Evolutionary conservation across 2,113 vertebrate species (phyloP), one percentile per base, ranked within the genome.

Genomic region (Regulus satrapa): DNA sequence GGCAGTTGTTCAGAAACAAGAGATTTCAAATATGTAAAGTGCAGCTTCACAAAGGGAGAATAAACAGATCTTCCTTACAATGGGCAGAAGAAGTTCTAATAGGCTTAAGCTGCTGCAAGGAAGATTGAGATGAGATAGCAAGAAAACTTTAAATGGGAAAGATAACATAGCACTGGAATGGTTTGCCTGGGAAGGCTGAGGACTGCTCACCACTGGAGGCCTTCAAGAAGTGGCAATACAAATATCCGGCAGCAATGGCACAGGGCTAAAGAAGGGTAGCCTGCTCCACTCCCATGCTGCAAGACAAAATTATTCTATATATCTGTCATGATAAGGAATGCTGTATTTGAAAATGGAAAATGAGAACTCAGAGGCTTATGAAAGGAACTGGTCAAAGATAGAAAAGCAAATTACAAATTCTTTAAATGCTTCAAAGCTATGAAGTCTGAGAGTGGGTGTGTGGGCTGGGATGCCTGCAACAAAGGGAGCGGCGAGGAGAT

Each of bases 361-460:
- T 64, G 40, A 74, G 88, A 85, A 93, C 46, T 76, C 3, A 2
- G 41, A 92, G 32, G 41, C 56, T 64, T 85, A 25, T 54, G 71
- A 92, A 88, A 91, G 34, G 34, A 80, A 80, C 46, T 83, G 46
- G 51, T 63, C 59, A 36, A 85, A 96, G 78, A 86, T 3, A 92
- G 94, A 73, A 92, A 93, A 93, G 75, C 51, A 77, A 94, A 88
- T 67, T 80, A 82, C 46, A 54, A 93, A 96, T 96, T 94, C 71
- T 69, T 95, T 43, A 93, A 95, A 96, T 96, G 59, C 71, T 83
- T 92, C 34, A 82, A 79, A 96, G 63, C 69, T 69, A 55, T 11
- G 87, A 88, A 96, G 75, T 74, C 74, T 86, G 59, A 92, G 78
- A 92, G 43, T 34, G 67, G 29, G 26, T 95, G 62, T 92, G 89